Percentiles rank a stretch among this genome's conserved stretches.
These are phyloP conservation scores for Salvelinus fontinalis DNA, from an alignment of 2,113 vertebrate genomes.

Conservation along the genomic window DNA sequence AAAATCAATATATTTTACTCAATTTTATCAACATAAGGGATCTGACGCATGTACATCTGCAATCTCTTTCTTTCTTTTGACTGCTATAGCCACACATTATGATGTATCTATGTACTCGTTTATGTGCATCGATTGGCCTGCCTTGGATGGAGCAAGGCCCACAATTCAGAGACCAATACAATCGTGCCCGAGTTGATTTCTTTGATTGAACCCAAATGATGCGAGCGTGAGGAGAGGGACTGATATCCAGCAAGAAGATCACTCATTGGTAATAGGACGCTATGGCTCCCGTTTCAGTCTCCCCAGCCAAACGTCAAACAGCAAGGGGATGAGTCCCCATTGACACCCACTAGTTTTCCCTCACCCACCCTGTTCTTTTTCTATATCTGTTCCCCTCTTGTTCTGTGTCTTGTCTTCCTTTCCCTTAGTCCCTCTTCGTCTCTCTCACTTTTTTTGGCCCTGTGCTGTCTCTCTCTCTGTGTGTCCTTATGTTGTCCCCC, in stretches of 20 bases:
- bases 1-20: constrained; percentile 1
- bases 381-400: not conserved
- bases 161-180: constrained; percentile 15
- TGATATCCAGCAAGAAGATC: not conserved
- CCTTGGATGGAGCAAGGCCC: not conserved
- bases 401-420: not conserved
- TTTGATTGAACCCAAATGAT: constrained; percentile 51
- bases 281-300: constrained; percentile 37
- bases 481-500: constrained; percentile 8
- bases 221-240: constrained; percentile 25
- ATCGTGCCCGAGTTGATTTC: constrained; percentile 10
- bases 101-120: not conserved
- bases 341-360: constrained; percentile 4
- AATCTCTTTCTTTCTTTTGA: constrained; percentile 30
- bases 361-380: not conserved
- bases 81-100: not conserved
- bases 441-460: not conserved
- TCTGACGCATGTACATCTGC: constrained; percentile 49
- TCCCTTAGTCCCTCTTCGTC: not conserved
- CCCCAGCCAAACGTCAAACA: constrained; percentile 42
- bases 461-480: not conserved
- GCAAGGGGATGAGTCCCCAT: constrained; percentile 30
- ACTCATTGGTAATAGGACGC: constrained; percentile 17
- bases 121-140: constrained; percentile 14
- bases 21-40: not conserved